Evolutionary conservation across 2,888 invertebrate species (phyloP).

Genomic region (Eupithecia tripunctaria): DNA sequence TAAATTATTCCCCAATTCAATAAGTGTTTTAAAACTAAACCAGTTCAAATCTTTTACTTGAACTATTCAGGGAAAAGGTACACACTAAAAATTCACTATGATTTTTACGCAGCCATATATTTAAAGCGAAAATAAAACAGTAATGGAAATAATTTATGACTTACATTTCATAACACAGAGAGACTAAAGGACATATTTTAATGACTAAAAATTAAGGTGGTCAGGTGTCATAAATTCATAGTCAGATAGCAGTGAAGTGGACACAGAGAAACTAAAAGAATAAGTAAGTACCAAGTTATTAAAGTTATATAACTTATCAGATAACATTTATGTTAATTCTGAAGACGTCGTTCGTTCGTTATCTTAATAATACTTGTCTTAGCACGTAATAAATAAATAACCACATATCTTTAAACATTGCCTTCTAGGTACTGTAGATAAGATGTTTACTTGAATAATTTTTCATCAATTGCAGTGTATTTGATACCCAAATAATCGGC

Average conservation of each 20-base stretch:
- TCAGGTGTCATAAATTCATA: not conserved
- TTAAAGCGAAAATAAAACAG: constrained; percentile 13
- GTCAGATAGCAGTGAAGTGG: not conserved
- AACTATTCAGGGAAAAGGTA: not conserved
- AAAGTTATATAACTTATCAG: constrained; percentile 2
- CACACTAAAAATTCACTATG: not conserved
- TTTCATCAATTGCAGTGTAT: constrained; percentile 55
- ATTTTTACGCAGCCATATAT: constrained; percentile 9
- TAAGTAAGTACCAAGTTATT: not conserved
- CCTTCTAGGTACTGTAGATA: constrained; percentile 28
- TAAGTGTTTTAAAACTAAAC: constrained; percentile 4
- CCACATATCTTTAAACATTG: constrained; percentile 21
- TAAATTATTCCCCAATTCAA: constrained; percentile 40
- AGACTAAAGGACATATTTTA: constrained; percentile 3
- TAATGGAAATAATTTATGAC: not conserved
- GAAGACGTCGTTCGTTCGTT: constrained; percentile 22
- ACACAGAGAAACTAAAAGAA: not conserved
- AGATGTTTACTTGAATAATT: constrained; percentile 51
- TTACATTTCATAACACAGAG: not conserved
- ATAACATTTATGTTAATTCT: constrained; percentile 1
- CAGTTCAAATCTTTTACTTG: not conserved
- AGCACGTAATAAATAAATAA: constrained; percentile 35
- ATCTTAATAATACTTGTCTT: constrained; percentile 23
- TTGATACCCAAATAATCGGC: constrained; percentile 64
- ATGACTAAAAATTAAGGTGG: not conserved